Conservation (phyloP, 2,888 invertebrate genomes). For the Acanthoscelides obtectus region DNA sequence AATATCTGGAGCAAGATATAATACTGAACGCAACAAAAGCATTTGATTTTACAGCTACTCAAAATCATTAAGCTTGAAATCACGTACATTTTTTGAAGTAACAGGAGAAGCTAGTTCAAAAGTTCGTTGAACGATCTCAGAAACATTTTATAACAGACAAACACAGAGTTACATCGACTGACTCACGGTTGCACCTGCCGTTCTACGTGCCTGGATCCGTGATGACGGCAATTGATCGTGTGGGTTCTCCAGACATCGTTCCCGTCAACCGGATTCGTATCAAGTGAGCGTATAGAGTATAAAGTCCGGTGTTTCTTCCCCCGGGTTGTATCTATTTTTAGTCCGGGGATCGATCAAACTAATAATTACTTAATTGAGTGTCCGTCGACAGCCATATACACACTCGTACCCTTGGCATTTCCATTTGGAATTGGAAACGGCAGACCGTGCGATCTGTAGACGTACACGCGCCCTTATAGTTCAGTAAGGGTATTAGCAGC, state of each 20-base stretch:
- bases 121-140: too few species aligned
- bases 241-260: background rate
- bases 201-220: background rate
- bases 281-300: background rate
- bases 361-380: constrained; percentile 14
- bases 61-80: too few species aligned
- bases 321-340: background rate
- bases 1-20: too few species aligned
- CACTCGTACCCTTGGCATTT: background rate
- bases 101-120: too few species aligned
- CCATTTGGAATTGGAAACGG: background rate
- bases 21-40: too few species aligned
- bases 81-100: too few species aligned
- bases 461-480: background rate
- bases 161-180: background rate
- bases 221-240: background rate
- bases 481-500: too few species aligned
- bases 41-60: too few species aligned
- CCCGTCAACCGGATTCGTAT: background rate
- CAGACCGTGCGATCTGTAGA: background rate
- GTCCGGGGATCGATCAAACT: background rate
- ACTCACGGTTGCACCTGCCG: background rate
- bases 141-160: background rate
- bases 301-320: background rate
- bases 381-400: background rate